Evolutionary conservation across 2,797 vertebrate genomes (phyloP).

Genomic region (Sciurus carolinensis): DNA sequence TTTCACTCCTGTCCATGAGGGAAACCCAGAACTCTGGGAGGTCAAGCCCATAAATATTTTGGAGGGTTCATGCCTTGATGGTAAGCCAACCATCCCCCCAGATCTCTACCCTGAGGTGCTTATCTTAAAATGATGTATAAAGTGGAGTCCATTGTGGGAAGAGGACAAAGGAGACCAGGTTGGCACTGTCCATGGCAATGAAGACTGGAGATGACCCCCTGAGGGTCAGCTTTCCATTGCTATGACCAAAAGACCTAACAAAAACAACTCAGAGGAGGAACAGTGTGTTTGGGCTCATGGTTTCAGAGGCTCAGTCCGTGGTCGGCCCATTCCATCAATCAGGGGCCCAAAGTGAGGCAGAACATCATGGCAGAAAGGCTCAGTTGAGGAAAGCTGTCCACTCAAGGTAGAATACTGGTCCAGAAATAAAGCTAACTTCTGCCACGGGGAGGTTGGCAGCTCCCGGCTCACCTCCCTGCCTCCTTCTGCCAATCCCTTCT

Average conservation of each 20-base stretch:
- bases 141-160: not conserved
- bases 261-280: too few species aligned
- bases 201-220: not conserved
- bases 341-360: too few species aligned
- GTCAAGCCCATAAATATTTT: not conserved
- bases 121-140: not conserved
- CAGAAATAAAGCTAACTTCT: not conserved
- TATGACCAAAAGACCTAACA: too few species aligned
- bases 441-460: not conserved
- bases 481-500: not conserved
- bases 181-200: not conserved
- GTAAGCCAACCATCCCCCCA: too few species aligned
- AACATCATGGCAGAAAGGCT: too few species aligned
- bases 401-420: not conserved
- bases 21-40: not conserved
- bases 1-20: not conserved
- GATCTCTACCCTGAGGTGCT: not conserved
- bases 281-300: too few species aligned
- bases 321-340: too few species aligned
- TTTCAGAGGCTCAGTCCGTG: too few species aligned
- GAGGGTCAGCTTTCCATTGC: too few species aligned
- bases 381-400: too few species aligned
- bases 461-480: too few species aligned
- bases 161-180: not conserved
- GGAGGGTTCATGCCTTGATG: not conserved